Conservation (phyloP, 1,140 invertebrate species). For the Berghia stephanieae region DNA sequence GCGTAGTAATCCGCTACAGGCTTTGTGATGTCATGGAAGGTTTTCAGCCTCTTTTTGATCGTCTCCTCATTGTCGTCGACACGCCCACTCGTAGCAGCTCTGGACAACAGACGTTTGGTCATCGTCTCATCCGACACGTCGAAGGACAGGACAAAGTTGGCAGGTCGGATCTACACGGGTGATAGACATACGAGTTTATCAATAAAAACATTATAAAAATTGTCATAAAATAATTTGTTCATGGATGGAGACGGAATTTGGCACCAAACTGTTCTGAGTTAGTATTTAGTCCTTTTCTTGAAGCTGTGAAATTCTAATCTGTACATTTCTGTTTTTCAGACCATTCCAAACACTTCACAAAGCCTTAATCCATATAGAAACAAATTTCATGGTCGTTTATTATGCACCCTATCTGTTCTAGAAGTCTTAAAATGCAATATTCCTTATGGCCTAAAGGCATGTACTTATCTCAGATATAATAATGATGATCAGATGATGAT, state of each 20-base stretch:
- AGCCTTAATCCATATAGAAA: no score
- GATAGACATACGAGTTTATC: conserved; percentile 82
- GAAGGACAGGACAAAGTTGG: conserved; percentile 80
- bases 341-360: no score
- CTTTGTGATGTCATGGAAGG: conserved; percentile 89
- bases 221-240: no score
- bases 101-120: conserved; percentile 80
- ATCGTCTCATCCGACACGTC: conserved; percentile 87
- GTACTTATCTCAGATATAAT: conserved; percentile 56
- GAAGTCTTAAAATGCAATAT: no score
- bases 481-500: neutral
- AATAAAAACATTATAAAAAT: no score
- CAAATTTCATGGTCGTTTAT: no score
- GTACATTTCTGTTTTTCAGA: no score
- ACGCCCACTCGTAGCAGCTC: conserved; percentile 86
- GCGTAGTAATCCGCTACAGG: conserved; percentile 77
- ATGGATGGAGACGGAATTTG: no score
- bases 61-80: conserved; percentile 97
- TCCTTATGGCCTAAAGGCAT: conserved; percentile 72
- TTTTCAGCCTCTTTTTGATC: conserved; percentile 89
- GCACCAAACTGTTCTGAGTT: no score
- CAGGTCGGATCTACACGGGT: conserved; percentile 80
- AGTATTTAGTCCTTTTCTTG: no score
- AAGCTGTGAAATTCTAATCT: no score
- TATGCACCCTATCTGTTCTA: no score